Percentiles rank a stretch among this genome's conserved stretches.
Conservation (phyloP, 2,888 invertebrate species). For the Gari tellinella region DNA sequence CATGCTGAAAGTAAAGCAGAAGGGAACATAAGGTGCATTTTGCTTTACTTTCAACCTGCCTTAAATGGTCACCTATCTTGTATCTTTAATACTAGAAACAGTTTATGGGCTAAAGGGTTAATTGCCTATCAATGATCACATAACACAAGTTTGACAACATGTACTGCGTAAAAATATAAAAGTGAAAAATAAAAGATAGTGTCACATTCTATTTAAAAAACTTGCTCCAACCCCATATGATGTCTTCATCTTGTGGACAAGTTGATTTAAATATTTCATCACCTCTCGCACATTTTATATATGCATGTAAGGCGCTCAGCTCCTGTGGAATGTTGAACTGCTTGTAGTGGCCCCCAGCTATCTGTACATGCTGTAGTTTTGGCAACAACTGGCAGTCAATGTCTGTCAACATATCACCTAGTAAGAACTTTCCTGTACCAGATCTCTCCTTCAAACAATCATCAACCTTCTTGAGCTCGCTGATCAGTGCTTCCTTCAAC, state of each 20-base stretch:
- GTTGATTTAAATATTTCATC: constrained; percentile 55
- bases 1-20: too few species aligned
- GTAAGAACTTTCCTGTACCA: constrained; percentile 38
- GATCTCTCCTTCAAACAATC: constrained; percentile 46
- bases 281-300: constrained; percentile 51
- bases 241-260: constrained; percentile 62
- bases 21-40: too few species aligned
- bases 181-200: too few species aligned
- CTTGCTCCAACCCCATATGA: constrained; percentile 68
- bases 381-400: constrained; percentile 69
- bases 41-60: too few species aligned
- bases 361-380: constrained; percentile 64
- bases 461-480: constrained; percentile 60
- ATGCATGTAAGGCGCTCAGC: constrained; percentile 45
- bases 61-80: too few species aligned
- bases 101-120: too few species aligned
- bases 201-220: too few species aligned
- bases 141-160: too few species aligned
- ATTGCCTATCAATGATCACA: too few species aligned
- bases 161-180: too few species aligned
- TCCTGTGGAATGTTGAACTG: constrained; percentile 61
- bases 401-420: constrained; percentile 56
- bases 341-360: constrained; percentile 64
- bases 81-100: too few species aligned
- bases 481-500: constrained; percentile 51